A percentile compares a stretch with the other conserved stretches of the same genome.
Evolutionary conservation across 1,140 invertebrate species (phyloP).

Genomic region (Anthonomus grandis): DNA sequence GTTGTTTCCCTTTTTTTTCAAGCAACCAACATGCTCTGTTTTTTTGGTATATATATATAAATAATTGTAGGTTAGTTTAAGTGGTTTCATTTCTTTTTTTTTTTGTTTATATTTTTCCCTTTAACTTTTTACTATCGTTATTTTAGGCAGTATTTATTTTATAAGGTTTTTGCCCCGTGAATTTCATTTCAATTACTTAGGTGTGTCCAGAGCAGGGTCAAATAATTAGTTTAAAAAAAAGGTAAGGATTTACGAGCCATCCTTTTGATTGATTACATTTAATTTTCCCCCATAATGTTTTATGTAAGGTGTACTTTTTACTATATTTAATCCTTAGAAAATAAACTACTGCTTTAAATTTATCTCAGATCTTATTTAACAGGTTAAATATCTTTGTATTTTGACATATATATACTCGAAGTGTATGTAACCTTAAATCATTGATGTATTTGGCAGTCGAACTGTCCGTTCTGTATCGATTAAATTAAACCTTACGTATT

Average conservation of each 20-base stretch:
- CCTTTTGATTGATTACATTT: neutral
- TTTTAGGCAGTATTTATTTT: constrained; percentile 24
- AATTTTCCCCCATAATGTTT: neutral
- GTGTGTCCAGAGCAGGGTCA: neutral
- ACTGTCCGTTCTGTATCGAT: constrained; percentile 20
- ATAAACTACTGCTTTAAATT: constrained; percentile 21
- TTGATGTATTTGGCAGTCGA: constrained; percentile 18
- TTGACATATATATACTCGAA: constrained; percentile 21
- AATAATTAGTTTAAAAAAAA: neutral
- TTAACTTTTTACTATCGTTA: neutral
- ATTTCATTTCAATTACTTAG: constrained; percentile 2
- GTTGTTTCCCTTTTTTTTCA: neutral
- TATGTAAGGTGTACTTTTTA: neutral
- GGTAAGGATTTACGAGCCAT: constrained; percentile 4
- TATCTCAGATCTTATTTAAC: constrained; percentile 7
- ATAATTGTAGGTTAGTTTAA: constrained; percentile 17
- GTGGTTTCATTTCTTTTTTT: constrained; percentile 8
- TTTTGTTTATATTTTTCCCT: neutral
- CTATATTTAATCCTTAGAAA: constrained; percentile 15
- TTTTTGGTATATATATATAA: too few species aligned
- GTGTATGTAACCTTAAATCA: constrained; percentile 16
- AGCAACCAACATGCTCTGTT: constrained; percentile 5
- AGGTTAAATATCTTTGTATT: constrained; percentile 20
- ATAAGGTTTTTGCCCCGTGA: constrained; percentile 11
- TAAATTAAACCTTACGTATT: constrained; percentile 21